Evolutionary conservation across 1,140 invertebrate genomes (phyloP).

Genomic region (Ceratina australensis): DNA sequence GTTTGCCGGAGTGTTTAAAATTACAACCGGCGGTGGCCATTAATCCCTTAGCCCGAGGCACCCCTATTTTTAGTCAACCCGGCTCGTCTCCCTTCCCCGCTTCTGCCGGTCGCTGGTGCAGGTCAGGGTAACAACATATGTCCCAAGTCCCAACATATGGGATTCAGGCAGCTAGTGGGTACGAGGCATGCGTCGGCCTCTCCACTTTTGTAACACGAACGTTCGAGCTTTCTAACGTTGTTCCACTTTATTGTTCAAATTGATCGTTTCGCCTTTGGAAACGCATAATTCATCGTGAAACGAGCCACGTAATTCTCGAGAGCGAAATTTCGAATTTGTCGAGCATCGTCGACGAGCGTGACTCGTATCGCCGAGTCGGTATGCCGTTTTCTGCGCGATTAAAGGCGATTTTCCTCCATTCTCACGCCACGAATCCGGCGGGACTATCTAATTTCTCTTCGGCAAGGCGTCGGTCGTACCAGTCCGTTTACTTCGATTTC

Average conservation of each 20-base stretch:
- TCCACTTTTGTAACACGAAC: constrained; percentile 17
- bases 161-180: constrained; percentile 35
- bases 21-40: constrained; percentile 50
- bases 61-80: constrained; percentile 57
- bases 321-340: not conserved
- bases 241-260: not conserved
- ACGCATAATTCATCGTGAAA: not conserved
- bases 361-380: not conserved
- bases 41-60: constrained; percentile 52
- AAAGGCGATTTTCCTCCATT: constrained; percentile 3
- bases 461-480: not conserved
- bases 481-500: constrained; percentile 16
- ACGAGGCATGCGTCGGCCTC: constrained; percentile 26
- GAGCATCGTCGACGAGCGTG: not conserved
- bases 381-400: not conserved
- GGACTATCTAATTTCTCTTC: constrained; percentile 17
- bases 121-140: constrained; percentile 64
- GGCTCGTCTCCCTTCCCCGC: constrained; percentile 24
- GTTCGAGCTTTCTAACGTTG: constrained; percentile 7
- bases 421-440: constrained; percentile 20
- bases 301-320: too few relatives aligned
- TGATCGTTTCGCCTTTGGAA: not conserved
- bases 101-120: constrained; percentile 38
- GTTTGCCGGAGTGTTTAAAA: constrained; percentile 58
- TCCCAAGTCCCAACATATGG: constrained; percentile 50